Evolutionary conservation across 2,113 vertebrate genomes (phyloP), one percentile per base, ranked within the genome.

Genomic region (Stigmatopora nigra): DNA sequence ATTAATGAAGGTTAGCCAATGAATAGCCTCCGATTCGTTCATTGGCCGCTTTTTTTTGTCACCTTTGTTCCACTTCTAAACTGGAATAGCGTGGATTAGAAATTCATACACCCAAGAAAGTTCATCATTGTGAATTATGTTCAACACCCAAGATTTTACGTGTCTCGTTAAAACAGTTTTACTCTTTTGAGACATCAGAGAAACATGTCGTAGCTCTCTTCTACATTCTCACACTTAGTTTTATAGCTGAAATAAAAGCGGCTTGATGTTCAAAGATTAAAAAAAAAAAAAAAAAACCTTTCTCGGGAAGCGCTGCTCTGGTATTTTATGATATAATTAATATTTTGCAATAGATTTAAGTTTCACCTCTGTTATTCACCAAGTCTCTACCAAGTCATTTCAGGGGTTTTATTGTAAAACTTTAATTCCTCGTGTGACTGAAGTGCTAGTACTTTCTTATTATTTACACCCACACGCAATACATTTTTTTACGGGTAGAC

Each of bases 191-290:
- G 52, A 41, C 47, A 38, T 56, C 46, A 52, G 36, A 53, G 65
- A 68, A 71, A 71, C 52, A 52, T n/a, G 15, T 65, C 49, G 20
- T 45, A 44, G 44, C 63, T 59, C n/a, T 20, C 10, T 45, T 5
- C n/a, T 46, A 7, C 17, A 68, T 19, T 51, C 61, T 2, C 6
- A 12, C 41, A 20, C 63, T 61, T 22, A 19, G 36, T 64, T 78
- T 78, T 65, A 78, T 56, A 47, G 31, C 20, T 38, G 41, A 25
- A 66, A 74, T 75, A 69, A 78, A 78, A 75, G 53, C 65, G 58
- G 57, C 20, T 61, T 52, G 45, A 25, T 63, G 64, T 61, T 66
- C 44, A 60, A 61, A 55, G 67, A 69, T 60, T 22, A n/a, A n/a
- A n/a, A n/a, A n/a, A n/a, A 51, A 64, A 75, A 71, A 35, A 60